phyloP scores from a whole-genome alignment of 2,797 vertebrate genomes.

The Huso huso region DNA sequence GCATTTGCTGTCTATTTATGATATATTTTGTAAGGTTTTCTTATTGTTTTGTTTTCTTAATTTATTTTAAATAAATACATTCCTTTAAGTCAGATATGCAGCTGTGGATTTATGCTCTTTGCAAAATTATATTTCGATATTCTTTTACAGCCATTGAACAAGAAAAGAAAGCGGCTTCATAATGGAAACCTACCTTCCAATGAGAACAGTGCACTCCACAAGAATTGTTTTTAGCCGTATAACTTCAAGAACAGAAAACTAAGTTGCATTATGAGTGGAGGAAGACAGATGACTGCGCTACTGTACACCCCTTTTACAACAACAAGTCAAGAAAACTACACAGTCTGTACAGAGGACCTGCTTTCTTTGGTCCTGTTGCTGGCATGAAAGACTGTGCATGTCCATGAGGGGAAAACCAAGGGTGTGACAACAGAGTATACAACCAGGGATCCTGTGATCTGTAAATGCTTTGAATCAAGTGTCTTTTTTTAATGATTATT shows the following conservation, averaged over 20 bases:
- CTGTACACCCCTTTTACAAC: constrained; percentile 48
- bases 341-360: constrained; percentile 9
- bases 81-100: no score
- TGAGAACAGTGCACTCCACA: constrained; percentile 18
- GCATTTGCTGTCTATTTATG: constrained; percentile 13
- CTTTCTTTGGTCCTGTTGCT: constrained; percentile 6
- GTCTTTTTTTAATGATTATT: not conserved
- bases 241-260: constrained; percentile 9
- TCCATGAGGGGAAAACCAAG: constrained; percentile 4
- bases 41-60: constrained; percentile 6
- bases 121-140: no score
- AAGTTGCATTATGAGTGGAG: constrained; percentile 17
- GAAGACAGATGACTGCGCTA: constrained; percentile 28
- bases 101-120: no score
- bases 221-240: constrained; percentile 22
- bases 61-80: no score
- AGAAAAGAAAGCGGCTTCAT: constrained; percentile 1
- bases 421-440: not conserved
- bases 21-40: constrained; percentile 5
- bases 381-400: constrained; percentile 8
- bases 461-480: not conserved
- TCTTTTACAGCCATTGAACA: not conserved
- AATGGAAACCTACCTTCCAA: not conserved
- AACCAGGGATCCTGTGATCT: no score
- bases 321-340: constrained; percentile 22